These are phyloP conservation scores for Xestoiulus laeticollis DNA, from an alignment of 2,888 invertebrate genomes.

Conservation along the genomic window DNA sequence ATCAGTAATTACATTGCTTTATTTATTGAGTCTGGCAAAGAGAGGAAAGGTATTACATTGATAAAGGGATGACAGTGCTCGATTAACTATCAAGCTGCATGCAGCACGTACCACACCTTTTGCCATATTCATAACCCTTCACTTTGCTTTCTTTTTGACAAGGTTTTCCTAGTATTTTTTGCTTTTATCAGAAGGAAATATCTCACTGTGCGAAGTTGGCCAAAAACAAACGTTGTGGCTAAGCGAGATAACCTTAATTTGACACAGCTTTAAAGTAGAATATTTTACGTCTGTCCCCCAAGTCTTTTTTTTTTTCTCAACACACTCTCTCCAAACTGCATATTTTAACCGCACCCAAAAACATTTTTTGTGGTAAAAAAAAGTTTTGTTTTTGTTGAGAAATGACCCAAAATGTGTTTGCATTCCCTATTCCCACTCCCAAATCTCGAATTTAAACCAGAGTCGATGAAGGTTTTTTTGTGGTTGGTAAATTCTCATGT, in stretches of 20 bases:
- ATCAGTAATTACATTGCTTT: background rate
- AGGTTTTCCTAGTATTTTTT: background rate
- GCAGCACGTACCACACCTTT: background rate
- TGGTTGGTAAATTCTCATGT: background rate
- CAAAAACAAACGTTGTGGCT: constrained; percentile 35
- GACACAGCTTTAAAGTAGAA: constrained; percentile 20
- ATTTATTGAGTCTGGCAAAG: background rate
- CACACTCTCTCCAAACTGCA: background rate
- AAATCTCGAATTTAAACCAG: background rate
- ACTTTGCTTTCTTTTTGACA: background rate
- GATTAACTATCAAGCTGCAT: background rate
- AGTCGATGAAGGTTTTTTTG: constrained; percentile 9
- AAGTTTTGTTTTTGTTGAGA: background rate
- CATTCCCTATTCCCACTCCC: background rate
- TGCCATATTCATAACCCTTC: constrained; percentile 21
- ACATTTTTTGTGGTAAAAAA: background rate
- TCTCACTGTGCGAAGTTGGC: constrained; percentile 29
- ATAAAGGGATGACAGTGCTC: background rate
- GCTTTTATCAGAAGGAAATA: background rate
- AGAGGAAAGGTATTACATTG: background rate
- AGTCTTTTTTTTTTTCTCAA: background rate
- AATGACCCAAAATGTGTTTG: background rate
- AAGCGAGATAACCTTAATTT: background rate
- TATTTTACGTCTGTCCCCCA: background rate
- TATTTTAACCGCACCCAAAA: background rate